Base-by-base conservation (phyloP, 2,797 vertebrate species). In the Thripadectes ignobilis region DNA sequence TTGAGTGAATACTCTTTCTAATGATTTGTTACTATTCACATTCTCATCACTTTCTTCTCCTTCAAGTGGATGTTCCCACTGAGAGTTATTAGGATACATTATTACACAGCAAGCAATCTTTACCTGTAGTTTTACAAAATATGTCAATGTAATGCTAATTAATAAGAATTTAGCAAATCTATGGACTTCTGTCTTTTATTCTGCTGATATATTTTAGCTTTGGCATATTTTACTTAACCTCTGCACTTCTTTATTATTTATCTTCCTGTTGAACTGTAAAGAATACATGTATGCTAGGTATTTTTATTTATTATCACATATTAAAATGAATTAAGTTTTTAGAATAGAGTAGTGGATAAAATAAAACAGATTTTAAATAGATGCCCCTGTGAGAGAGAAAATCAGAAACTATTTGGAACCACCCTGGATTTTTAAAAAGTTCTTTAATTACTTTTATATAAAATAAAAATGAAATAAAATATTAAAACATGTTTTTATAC, bases 111-210 rank as follows among this genome's bases (percentile, higher is more conserved):
- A 91, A 86, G 80, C 32, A 84, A 46, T 76, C 59, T 82, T 93
- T 76, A 89, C 88, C 41, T 93, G 67, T 84, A 89, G 55, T 89
- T 94, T 91, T 73, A 67, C n/a, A 52, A 89, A 89, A 55, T 74
- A 85, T 29, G 52, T 55, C 85, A 87, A 22, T 73, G 59, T 52
- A 81, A 71, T 92, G 51, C 26, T 93, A 94, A 91, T 92, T 92
- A 93, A 59, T 89, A 95, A 45, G 18, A 68, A 75, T 63, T 63
- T 67, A 85, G 22, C 22, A 82, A 38, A 71, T 69, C 75, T 82
- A 10, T 91, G 59, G 91, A 85, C 84, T 89, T 91, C 39, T 82
- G 55, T 51, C 48, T 68, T 79, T 17, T 29, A 23, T 85, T 84
- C 59, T 89, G 49, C 19, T 90, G 79, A 54, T 73, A 22, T 45